Evolutionary conservation across 2,113 vertebrate species (phyloP).

Genomic region (Lagopus leucura): DNA sequence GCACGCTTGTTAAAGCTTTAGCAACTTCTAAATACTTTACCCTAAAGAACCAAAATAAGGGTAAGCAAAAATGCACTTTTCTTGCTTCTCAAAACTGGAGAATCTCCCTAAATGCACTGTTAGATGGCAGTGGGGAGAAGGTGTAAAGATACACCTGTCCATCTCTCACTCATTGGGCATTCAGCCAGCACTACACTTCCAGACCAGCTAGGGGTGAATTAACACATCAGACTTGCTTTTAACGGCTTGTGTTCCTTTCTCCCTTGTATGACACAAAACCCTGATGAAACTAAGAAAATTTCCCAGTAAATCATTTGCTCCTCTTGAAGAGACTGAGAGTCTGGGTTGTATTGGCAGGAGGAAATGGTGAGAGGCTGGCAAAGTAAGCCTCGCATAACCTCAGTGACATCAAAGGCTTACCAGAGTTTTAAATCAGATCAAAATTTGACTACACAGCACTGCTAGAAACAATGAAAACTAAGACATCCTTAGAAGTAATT

Average conservation of each 20-base stretch:
- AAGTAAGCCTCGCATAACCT: conserved; percentile 48
- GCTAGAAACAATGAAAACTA: conserved; percentile 3
- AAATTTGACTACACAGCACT: conserved; percentile 17
- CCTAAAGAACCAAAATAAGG: neutral
- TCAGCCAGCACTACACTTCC: rapidly evolving
- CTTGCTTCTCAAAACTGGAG: neutral
- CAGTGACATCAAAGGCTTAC: conserved; percentile 43
- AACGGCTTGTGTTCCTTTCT: neutral
- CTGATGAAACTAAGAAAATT: neutral
- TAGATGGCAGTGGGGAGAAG: neutral
- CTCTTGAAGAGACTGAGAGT: conserved; percentile 36
- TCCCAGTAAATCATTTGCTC: neutral
- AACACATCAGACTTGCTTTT: neutral
- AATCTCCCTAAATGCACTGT: neutral
- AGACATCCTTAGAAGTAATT: neutral
- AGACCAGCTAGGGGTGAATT: neutral
- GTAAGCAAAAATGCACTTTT: neutral
- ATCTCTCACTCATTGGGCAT: neutral
- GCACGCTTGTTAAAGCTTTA: neutral
- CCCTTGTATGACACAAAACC: neutral
- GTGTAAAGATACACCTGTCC: too few species aligned
- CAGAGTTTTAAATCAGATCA: conserved; percentile 7
- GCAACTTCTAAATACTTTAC: neutral
- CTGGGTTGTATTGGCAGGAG: conserved; percentile 25
- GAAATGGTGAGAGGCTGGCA: conserved; percentile 28